These are phyloP conservation scores for Conistra vaccinii DNA, from an alignment of 2,888 invertebrate species.

Conservation along the genomic window DNA sequence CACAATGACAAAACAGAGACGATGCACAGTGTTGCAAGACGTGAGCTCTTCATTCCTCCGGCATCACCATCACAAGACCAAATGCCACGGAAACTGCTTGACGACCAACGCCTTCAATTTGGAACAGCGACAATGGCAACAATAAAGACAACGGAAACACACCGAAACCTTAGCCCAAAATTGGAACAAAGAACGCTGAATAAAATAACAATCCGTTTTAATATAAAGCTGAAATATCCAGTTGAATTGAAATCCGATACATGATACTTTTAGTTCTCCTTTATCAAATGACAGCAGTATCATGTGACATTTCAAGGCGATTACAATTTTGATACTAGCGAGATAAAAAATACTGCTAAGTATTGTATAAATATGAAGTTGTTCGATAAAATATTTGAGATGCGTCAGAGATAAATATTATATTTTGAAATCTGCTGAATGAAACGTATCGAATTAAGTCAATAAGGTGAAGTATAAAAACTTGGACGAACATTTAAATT, in stretches of 20 bases:
- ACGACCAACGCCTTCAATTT: conserved; percentile 24
- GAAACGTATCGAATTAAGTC: conserved; percentile 57
- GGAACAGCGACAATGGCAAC: conserved; percentile 36
- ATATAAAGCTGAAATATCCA: conserved; percentile 53
- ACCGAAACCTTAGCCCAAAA: conserved; percentile 46
- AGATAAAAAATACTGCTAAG: conserved; percentile 56
- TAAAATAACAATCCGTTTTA: conserved; percentile 57
- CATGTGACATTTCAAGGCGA: conserved; percentile 78
- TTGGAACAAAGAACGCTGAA: conserved; percentile 55
- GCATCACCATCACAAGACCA: not conserved
- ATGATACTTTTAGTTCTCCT: conserved; percentile 68
- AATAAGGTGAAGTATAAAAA: conserved; percentile 56
- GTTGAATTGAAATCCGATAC: conserved; percentile 67
- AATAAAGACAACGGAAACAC: conserved; percentile 36
- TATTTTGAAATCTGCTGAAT: conserved; percentile 17
- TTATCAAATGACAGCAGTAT: conserved; percentile 74
- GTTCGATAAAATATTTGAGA: conserved; percentile 40
- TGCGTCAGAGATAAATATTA: conserved; percentile 30
- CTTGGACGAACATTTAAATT: conserved; percentile 61
- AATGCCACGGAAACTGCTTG: not conserved
- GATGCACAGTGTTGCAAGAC: not conserved
- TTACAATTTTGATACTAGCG: conserved; percentile 67
- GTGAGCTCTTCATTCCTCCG: not conserved
- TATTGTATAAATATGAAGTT: conserved; percentile 33
- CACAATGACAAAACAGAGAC: not conserved